Evolutionary conservation across 2,888 invertebrate species (phyloP), one percentile per base, ranked within the genome.

Genomic region (Eupithecia centaureata): DNA sequence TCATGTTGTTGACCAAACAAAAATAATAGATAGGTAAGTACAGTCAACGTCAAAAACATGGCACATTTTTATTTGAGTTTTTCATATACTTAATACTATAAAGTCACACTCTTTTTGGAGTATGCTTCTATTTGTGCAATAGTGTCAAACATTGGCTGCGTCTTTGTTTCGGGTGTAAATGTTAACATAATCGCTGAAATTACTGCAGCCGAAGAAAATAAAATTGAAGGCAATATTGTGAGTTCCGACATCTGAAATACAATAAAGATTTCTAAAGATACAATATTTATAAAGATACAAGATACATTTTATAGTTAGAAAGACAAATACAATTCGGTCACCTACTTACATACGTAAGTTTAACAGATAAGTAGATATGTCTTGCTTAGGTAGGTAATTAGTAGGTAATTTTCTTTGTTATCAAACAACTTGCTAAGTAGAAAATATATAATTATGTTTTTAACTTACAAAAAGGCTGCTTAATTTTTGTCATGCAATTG

Each of bases 111-210:
- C 77, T 82, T 83, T 27, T 73, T 67, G 72, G 83, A 83, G 57
- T 85, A 79, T 5, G 76, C 76, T 66, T 89, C 86, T 2, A 90
- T 79, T 83, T 91, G 89, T 1, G 84, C 86, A 38, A 91, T 85
- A 0, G 90, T 90, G 66, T 91, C 91, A 54, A 89, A 89, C 79
- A 91, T 74, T 0, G 90, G 91, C 38, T 89, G 61, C 1, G 70
- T 73, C 77, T 85, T 91, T 0, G 91, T 91, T 82, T 90, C 91
- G 5, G 90, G 90, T 1, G 89, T 88, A 47, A 90, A 86, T 1
- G 76, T 76, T 12, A 90, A 73, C 7, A 89, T 72, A 0, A 81
- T 13, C 0, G 86, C 86, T 0, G 89, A 79, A 42, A 86, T 65
- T 0, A 88, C 61, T n/a, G 90, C 84, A 13, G 85, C 80, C 2